Evolutionary conservation across 2,888 invertebrate genomes (phyloP).

Genomic region (Saturnia japonica): DNA sequence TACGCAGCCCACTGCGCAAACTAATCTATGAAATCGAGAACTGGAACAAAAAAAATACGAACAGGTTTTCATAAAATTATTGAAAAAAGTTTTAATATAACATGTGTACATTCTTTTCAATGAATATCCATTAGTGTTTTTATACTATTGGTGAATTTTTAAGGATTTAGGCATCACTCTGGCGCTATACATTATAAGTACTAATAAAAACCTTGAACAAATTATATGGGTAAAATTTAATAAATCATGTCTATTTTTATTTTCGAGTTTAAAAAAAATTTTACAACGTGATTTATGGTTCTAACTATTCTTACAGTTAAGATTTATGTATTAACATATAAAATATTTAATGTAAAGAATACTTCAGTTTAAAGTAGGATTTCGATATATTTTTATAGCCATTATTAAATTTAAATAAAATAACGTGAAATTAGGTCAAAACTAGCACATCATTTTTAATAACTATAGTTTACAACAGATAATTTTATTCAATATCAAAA

Average conservation of each 20-base stretch:
- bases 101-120: background rate
- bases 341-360: background rate
- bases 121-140: background rate
- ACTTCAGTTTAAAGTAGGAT: background rate
- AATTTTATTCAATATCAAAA: no score
- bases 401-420: no score
- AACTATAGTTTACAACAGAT: no score
- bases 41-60: constrained; percentile 48
- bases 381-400: background rate
- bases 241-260: background rate
- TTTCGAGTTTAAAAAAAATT: no score
- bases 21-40: constrained; percentile 60
- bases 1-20: constrained; percentile 78
- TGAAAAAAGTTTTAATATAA: background rate
- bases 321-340: background rate
- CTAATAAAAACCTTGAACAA: background rate
- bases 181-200: background rate
- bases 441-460: no score
- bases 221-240: background rate
- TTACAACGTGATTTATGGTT: no score
- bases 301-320: no score
- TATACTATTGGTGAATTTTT: background rate
- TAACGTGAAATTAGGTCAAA: no score
- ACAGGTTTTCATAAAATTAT: background rate
- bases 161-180: background rate